Conservation (phyloP, 2,888 invertebrate genomes). For the Ophion slaviceki region DNA sequence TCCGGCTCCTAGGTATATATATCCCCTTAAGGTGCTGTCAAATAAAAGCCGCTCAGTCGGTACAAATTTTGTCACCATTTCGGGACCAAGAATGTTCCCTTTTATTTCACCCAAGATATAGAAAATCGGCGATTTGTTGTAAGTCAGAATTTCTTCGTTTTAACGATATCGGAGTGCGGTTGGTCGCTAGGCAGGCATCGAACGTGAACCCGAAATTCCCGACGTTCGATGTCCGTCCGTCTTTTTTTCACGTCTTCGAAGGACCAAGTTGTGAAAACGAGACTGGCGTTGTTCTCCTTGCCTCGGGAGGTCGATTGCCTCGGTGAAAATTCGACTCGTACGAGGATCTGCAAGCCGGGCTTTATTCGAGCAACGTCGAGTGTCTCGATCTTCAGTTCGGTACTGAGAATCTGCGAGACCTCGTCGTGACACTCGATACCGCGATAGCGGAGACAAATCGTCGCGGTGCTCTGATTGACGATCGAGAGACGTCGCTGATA, state of each 20-base stretch:
- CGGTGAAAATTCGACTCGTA: constrained; percentile 67
- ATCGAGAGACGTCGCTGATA: constrained; percentile 63
- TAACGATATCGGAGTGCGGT: background rate
- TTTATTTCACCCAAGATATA: background rate
- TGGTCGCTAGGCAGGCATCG: constrained; percentile 43
- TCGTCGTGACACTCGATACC: constrained; percentile 44
- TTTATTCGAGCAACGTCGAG: constrained; percentile 64
- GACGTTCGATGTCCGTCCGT: constrained; percentile 11
- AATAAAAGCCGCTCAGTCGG: too few species aligned
- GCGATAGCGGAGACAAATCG: constrained; percentile 68
- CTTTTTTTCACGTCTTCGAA: constrained; percentile 53
- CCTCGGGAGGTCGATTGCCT: constrained; percentile 53
- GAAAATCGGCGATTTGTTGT: background rate
- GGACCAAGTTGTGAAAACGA: constrained; percentile 67
- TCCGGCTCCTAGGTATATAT: too few species aligned
- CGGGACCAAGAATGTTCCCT: too few species aligned
- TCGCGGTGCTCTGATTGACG: constrained; percentile 60
- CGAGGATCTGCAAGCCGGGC: constrained; percentile 61
- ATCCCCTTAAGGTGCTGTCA: too few species aligned
- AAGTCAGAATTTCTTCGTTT: background rate
- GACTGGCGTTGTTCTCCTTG: constrained; percentile 59
- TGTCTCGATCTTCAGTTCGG: constrained; percentile 60
- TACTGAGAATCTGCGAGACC: constrained; percentile 56
- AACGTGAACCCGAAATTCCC: constrained; percentile 63
- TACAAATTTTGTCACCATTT: too few species aligned